Base-by-base conservation (phyloP, 2,113 vertebrate genomes). In the Pantherophis guttatus region DNA sequence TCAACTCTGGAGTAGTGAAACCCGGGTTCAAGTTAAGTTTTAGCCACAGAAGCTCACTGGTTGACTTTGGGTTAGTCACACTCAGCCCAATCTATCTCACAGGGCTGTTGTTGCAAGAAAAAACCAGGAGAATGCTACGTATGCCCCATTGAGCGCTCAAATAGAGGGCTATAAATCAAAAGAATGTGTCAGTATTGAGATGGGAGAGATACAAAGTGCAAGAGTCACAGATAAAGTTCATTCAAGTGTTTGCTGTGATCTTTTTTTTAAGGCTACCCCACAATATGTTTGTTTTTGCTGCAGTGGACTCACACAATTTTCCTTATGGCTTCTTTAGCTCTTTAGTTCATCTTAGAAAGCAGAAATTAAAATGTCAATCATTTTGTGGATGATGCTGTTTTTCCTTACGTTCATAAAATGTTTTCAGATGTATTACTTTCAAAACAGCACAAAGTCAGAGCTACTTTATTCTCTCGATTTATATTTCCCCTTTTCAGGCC, bases 401-500 rank as follows among this genome's bases (percentile, higher is more conserved):
- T 29, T 6, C 39, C 24, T 21, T 59, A 29, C 1, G 2, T 33
- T 52, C 9, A 59, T 88, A 33, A 62, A 86, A 15, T 55, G 50
- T 94, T 58, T 52, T 89, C 93, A 70, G 91, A 94, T 92, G 57
- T 92, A 92, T 33, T 88, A 93, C 87, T 95, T 86, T 75, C 95
- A 95, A 96, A 95, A 89, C 33, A 23, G 95, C 92, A 75, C 55
- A 92, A 93, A 92, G 88, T 94, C 26, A 75, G 93, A 94, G 92
- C 92, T 91, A 50, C 52, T 93, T 75, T 75, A 92, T 87, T 90
- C 94, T 87, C 17, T 95, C 91, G 21, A 92, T 57, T 95, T 95
- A 95, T 96, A 94, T 96, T 97, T 97, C 96, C 95, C 96, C 96
- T 96, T 97, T 96, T 95, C 91, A 93, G 93, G 93, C 94, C 96